Evolutionary conservation across 1,140 invertebrate genomes (phyloP).

Genomic region (Radopholus similis): DNA sequence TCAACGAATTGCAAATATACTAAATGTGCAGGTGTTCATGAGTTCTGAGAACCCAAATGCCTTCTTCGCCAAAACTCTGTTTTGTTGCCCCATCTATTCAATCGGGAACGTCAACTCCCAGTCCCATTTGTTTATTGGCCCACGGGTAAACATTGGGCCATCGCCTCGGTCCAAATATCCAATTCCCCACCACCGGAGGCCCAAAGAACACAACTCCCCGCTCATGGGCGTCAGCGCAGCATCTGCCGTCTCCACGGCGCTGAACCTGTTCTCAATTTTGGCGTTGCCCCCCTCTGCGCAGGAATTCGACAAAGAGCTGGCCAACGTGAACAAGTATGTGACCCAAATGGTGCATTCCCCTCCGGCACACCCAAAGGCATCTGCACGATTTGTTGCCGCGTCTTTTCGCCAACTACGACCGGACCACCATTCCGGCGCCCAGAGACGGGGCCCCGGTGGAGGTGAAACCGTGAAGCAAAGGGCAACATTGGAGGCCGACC

Average conservation of each 20-base stretch:
- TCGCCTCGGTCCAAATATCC: too few relatives aligned
- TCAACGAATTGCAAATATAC: too few relatives aligned
- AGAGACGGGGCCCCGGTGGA: constrained; percentile 4
- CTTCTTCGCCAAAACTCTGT: too few relatives aligned
- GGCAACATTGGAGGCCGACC: background rate
- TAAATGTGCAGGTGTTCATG: too few relatives aligned
- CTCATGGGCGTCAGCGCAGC: constrained; percentile 8
- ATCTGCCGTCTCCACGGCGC: constrained; percentile 4
- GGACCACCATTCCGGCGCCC: background rate
- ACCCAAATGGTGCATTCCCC: background rate
- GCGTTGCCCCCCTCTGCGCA: background rate
- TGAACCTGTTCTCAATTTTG: constrained; percentile 18
- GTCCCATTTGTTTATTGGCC: too few relatives aligned
- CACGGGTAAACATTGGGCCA: too few relatives aligned
- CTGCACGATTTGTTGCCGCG: constrained; percentile 15
- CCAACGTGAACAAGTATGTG: background rate
- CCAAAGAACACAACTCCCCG: too few relatives aligned
- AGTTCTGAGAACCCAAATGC: too few relatives aligned
- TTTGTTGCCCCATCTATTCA: too few relatives aligned
- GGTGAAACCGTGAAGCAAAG: background rate
- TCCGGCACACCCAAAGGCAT: background rate
- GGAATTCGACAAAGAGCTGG: constrained; percentile 8
- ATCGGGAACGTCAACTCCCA: too few relatives aligned
- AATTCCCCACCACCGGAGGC: too few relatives aligned
- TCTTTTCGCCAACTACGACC: constrained; percentile 5